Base-by-base conservation (phyloP, 2,888 invertebrate genomes). In the Melipona bicolor region DNA sequence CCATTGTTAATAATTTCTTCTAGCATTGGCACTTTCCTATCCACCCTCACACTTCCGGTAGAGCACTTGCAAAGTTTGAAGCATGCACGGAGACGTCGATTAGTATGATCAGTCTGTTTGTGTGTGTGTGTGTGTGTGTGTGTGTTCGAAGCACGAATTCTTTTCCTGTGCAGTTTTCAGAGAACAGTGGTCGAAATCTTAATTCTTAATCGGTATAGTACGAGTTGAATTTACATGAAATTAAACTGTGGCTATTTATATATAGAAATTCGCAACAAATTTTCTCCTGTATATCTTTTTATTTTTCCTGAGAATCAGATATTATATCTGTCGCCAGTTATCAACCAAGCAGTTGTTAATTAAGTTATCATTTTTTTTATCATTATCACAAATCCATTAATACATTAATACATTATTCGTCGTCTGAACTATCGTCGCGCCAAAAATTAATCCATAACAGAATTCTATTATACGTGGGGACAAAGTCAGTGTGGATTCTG, bases 21-120 rank as follows among this genome's bases (percentile, higher is more conserved):
- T 56, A 36, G 32, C 43, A n/a, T 24, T 62, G 19, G 54, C 59
- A 49, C 73, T 21, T n/a, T 78, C 49, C 49, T 36, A 6, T 50
- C 19, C 24, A 11, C 43, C 27, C 73, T 50, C 24, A 19, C 64
- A 52, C 36, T 36, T 73, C n/a, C 52, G 3, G 64, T 74, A 64
- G 64, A 74, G n/a, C 32, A 64, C 19, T 61, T 21, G 27, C 36
- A 2, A 5, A 24, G 36, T 74, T 64, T 32, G 49, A 65, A 74
- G 74, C 74, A 74, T 65, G 74, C 52, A 21, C 36, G 19, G 43
- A 24, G 15, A 21, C 50, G 27, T 75, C 36, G 56, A 75, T 49
- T 56, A 56, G 24, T 32, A n/a, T 19, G 13, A 64, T 5, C 2
- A 19, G 2, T 2, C 6, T 9, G 21, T 11, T 54, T 49, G 61